Evolutionary conservation across 2,797 vertebrate genomes (phyloP).

Genomic region (Chelon auratus): DNA sequence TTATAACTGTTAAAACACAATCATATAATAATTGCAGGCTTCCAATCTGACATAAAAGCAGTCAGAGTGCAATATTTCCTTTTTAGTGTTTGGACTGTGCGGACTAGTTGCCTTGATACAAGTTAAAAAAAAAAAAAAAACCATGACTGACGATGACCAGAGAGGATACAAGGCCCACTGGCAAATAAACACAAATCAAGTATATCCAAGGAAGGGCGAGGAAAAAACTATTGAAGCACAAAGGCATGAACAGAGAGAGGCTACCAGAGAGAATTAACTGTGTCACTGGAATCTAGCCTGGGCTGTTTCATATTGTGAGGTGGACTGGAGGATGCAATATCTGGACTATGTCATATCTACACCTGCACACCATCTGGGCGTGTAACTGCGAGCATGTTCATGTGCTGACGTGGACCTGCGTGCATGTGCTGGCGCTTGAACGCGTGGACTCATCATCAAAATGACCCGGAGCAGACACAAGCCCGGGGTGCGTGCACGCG

Average conservation of each 20-base stretch:
- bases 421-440: background rate
- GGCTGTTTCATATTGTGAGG: constrained; percentile 20
- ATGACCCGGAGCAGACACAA: too few species aligned
- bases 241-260: background rate
- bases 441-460: constrained; percentile 30
- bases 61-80: background rate
- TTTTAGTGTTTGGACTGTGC: background rate
- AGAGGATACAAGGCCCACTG: constrained; percentile 21
- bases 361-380: constrained; percentile 69
- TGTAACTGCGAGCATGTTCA: constrained; percentile 1
- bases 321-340: constrained; percentile 29
- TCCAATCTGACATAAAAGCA: background rate
- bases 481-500: background rate
- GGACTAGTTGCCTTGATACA: background rate
- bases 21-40: background rate
- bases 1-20: constrained; percentile 25
- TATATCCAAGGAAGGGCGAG: background rate
- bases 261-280: constrained; percentile 20
- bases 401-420: constrained; percentile 29
- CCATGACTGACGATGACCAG: background rate
- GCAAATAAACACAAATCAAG: constrained; percentile 40
- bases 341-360: constrained; percentile 59
- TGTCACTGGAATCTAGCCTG: constrained; percentile 34
- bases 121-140: constrained; percentile 14
- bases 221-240: background rate